Percentiles rank a stretch among this genome's conserved stretches.
These are phyloP conservation scores for Anser brachyrhynchus DNA, from an alignment of 2,113 vertebrate species.

Conservation along the genomic window DNA sequence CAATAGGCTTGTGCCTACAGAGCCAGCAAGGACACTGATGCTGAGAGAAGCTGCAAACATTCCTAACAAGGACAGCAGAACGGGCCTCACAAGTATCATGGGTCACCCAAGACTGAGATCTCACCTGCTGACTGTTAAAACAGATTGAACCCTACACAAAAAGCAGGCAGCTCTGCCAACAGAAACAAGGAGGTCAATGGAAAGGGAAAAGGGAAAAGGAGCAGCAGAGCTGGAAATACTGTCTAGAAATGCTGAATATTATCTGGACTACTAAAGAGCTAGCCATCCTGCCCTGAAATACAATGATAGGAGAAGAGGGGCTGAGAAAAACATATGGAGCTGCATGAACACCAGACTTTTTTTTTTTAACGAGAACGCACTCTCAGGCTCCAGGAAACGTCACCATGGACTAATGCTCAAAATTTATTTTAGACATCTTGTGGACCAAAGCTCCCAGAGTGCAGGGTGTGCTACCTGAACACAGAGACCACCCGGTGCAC, in stretches of 20 bases:
- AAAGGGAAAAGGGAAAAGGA: not conserved
- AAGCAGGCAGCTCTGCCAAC: not conserved
- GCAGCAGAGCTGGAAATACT: not conserved
- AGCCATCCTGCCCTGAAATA: not conserved
- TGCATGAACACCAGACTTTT: too few species aligned
- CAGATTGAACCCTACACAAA: not conserved
- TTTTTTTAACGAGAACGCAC: too few species aligned
- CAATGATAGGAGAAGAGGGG: too few species aligned
- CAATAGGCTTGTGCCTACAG: not conserved
- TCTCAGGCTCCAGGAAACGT: too few species aligned
- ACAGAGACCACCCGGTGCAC: too few species aligned
- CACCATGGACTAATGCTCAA: too few species aligned
- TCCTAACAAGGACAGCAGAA: not conserved
- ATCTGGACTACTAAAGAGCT: not conserved
- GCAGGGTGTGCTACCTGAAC: too few species aligned
- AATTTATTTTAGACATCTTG: too few species aligned
- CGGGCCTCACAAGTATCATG: accelerated
- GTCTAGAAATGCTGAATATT: not conserved
- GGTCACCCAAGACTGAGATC: not conserved
- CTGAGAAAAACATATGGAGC: too few species aligned
- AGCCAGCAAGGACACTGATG: not conserved
- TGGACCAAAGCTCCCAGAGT: too few species aligned
- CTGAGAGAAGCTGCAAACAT: not conserved
- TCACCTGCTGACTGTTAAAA: not conserved
- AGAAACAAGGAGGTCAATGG: not conserved